A percentile compares a stretch with the other conserved stretches of the same genome.
Evolutionary conservation across 2,888 invertebrate species (phyloP).

Genomic region (Hyalella azteca): DNA sequence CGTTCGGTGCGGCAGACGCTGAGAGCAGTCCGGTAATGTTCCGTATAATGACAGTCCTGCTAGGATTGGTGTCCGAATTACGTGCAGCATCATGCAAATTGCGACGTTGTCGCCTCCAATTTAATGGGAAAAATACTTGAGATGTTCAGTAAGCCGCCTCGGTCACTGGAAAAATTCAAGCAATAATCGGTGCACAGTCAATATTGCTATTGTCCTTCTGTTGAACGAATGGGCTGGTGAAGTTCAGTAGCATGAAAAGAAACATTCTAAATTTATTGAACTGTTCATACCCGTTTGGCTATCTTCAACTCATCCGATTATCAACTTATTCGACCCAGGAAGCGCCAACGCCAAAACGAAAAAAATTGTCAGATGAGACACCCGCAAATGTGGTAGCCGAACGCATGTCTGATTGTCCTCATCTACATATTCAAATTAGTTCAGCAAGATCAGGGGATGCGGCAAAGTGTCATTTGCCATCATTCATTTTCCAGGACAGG

Average conservation of each 20-base stretch:
- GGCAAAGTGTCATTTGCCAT: conserved; percentile 26
- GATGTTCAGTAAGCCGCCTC: not conserved
- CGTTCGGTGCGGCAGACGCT: not conserved
- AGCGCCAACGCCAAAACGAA: too few species aligned
- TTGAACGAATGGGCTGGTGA: too few species aligned
- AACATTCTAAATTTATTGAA: too few species aligned
- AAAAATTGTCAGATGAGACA: too few species aligned
- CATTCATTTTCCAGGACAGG: not conserved
- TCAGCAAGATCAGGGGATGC: not conserved
- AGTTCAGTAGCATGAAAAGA: too few species aligned
- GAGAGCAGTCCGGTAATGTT: conserved; percentile 21
- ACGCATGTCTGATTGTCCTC: not conserved
- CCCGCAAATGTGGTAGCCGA: too few species aligned
- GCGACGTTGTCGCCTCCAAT: not conserved
- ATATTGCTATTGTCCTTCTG: too few species aligned
- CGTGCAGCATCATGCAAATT: conserved; percentile 24
- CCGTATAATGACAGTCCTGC: not conserved
- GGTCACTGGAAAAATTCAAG: too few species aligned
- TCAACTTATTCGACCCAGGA: too few species aligned
- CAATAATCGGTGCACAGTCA: too few species aligned
- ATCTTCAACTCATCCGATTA: too few species aligned
- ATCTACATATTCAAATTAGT: conserved; percentile 27
- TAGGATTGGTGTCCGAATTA: not conserved
- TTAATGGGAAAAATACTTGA: not conserved
- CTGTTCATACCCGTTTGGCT: too few species aligned